These are phyloP conservation scores for Ceyx margarethae DNA, from an alignment of 2,113 vertebrate species.

Conservation along the genomic window DNA sequence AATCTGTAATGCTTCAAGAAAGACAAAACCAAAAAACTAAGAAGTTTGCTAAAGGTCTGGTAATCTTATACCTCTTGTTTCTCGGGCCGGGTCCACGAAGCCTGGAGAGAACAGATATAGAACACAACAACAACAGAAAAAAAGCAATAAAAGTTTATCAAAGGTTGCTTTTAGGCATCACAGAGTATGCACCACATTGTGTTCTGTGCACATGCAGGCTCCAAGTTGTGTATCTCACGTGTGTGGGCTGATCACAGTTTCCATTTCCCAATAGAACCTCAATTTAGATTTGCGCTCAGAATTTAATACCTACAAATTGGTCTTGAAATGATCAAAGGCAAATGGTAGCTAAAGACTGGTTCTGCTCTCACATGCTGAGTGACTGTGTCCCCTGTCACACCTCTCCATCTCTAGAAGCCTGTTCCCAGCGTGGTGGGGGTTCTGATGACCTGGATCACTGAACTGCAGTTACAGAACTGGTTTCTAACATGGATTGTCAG, in stretches of 20 bases:
- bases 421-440: not conserved
- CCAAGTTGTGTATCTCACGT: not conserved
- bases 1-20: constrained; percentile 64
- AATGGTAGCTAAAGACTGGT: not conserved
- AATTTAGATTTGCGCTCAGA: not conserved
- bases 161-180: constrained; percentile 64
- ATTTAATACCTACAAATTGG: not conserved
- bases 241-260: not conserved
- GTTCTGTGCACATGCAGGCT: constrained; percentile 76
- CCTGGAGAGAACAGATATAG: constrained; percentile 96
- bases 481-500: not conserved
- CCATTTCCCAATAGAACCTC: not conserved
- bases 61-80: constrained; percentile 96
- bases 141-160: constrained; percentile 79
- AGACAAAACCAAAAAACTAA: constrained; percentile 49
- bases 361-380: not conserved
- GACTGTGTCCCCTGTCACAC: not conserved
- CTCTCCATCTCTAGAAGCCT: not conserved
- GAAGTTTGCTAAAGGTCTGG: constrained; percentile 80
- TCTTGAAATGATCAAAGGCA: not conserved
- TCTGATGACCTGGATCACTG: not conserved
- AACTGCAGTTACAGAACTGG: not conserved
- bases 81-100: constrained; percentile 98
- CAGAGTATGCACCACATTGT: constrained; percentile 25
- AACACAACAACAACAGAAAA: constrained; percentile 80